Base-by-base conservation (phyloP, 2,888 invertebrate species). In the Yponomeuta cagnagella region DNA sequence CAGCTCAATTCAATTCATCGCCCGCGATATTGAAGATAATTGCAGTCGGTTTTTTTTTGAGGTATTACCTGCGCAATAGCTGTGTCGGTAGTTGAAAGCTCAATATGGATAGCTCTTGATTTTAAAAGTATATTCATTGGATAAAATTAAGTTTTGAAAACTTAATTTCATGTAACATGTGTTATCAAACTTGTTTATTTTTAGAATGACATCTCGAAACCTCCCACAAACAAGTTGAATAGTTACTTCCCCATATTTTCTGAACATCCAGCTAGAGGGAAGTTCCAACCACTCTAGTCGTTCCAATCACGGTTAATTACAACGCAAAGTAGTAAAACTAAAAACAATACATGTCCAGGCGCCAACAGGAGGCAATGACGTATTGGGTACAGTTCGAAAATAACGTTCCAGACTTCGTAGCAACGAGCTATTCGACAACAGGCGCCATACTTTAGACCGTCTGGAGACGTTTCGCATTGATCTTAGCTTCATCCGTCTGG, bases 1-100 rank as follows among this genome's bases (percentile, higher is more conserved):
- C 69, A 65, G 70, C 71, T 73, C 71, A 72, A 74, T 73, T 73
- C 72, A 58, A 71, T 70, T 70, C 69, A 52, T 33, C 68, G 68
- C 12, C 67, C 4, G 31, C 52, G 68, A 31, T 37, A 52, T 52
- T 52, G 48, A 37, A 30, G 68, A 68, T 48, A 68, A 68, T 68
- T 68, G 30, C 12, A 23, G 48, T 10, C 10, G 31, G 48, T 48
- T 68, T 68, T 68, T 68, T 48, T 33, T 58, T 58, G 12, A 15
- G 52, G 52, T 4, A 58, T 58, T 58, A 43, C 43, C 43, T 5
- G 52, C 52, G 52, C 12, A 58, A 52, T 52, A 52, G 52, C 52
- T 52, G 52, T 52, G 23, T 23, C 23, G 52, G 52, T 43, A 58
- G 12, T 12, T 58, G 5, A 52, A 33, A 52, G 5, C 52, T 58